phyloP scores from a whole-genome alignment of 2,797 vertebrate genomes.

The Chelon auratus region DNA sequence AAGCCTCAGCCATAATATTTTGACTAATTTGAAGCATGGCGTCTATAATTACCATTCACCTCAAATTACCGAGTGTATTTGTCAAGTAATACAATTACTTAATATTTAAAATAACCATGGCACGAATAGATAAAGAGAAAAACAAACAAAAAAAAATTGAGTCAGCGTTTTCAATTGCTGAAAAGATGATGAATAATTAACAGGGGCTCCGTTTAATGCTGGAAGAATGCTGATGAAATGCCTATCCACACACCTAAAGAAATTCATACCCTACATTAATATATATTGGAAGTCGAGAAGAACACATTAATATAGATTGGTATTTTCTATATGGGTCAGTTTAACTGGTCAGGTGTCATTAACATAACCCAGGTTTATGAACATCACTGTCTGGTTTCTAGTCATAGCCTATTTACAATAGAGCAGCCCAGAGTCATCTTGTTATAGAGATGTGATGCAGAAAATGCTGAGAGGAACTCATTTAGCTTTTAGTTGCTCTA shows the following conservation, averaged over 20 bases:
- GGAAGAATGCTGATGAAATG: slow-evolving; percentile 75
- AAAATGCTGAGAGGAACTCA: background rate
- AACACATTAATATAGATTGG: slow-evolving; percentile 84
- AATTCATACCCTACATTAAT: slow-evolving; percentile 82
- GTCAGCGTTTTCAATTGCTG: slow-evolving; percentile 66
- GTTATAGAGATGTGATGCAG: slow-evolving; percentile 17
- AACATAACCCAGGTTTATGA: slow-evolving; percentile 58
- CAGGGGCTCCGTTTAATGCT: slow-evolving; percentile 65
- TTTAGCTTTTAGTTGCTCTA: background rate
- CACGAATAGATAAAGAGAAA: slow-evolving; percentile 33
- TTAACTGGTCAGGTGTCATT: slow-evolving; percentile 73
- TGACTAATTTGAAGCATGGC: slow-evolving; percentile 14
- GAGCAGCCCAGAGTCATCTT: background rate
- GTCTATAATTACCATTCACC: slow-evolving; percentile 13
- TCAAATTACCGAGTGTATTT: slow-evolving; percentile 22
- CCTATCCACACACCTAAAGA: slow-evolving; percentile 61
- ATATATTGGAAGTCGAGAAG: slow-evolving; percentile 80
- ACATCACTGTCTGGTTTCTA: slow-evolving; percentile 43
- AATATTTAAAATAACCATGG: slow-evolving; percentile 21
- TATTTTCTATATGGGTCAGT: slow-evolving; percentile 76
- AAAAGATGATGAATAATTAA: slow-evolving; percentile 80
- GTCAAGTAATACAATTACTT: slow-evolving; percentile 28
- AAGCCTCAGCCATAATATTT: background rate
- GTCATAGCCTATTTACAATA: slow-evolving; percentile 32
- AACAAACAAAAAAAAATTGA: slow-evolving; percentile 47